Conservation (phyloP, 2,888 invertebrate genomes). For the Maniola hyperantus region DNA sequence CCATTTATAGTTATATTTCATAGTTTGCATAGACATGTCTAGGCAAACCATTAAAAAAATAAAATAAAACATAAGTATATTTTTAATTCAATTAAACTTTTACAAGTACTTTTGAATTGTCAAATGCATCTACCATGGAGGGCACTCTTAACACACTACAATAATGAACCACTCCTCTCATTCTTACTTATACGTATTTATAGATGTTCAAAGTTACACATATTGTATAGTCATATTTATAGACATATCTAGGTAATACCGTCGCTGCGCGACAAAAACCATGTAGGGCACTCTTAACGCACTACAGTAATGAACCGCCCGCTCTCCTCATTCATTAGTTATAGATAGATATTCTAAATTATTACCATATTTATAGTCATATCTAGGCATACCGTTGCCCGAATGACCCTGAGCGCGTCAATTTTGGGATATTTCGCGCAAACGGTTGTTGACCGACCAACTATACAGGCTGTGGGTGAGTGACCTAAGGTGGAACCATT, state of each 20-base stretch:
- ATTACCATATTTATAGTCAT: background rate
- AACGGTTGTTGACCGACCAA: constrained; percentile 33
- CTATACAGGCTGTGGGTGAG: constrained; percentile 32
- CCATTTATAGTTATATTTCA: too few relatives aligned
- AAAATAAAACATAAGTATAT: too few relatives aligned
- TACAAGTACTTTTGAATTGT: too few relatives aligned
- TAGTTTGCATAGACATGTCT: too few relatives aligned
- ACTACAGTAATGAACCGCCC: background rate
- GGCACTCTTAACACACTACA: background rate
- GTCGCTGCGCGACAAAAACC: too few relatives aligned
- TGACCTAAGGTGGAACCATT: constrained; percentile 38
- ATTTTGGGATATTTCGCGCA: constrained; percentile 32
- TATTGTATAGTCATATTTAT: constrained; percentile 6
- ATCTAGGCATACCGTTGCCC: constrained; percentile 25
- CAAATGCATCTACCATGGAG: too few relatives aligned
- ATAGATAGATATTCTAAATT: background rate
- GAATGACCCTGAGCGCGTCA: constrained; percentile 25
- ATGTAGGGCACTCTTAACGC: background rate
- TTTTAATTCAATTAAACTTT: too few relatives aligned
- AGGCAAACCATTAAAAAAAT: too few relatives aligned
- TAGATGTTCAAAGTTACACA: background rate
- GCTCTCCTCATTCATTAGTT: background rate
- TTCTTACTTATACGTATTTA: background rate
- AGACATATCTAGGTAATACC: constrained; percentile 16
- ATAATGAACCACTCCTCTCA: background rate